Evolutionary conservation across 2,113 vertebrate genomes (phyloP).

Genomic region (Myrmophylax atrothorax): DNA sequence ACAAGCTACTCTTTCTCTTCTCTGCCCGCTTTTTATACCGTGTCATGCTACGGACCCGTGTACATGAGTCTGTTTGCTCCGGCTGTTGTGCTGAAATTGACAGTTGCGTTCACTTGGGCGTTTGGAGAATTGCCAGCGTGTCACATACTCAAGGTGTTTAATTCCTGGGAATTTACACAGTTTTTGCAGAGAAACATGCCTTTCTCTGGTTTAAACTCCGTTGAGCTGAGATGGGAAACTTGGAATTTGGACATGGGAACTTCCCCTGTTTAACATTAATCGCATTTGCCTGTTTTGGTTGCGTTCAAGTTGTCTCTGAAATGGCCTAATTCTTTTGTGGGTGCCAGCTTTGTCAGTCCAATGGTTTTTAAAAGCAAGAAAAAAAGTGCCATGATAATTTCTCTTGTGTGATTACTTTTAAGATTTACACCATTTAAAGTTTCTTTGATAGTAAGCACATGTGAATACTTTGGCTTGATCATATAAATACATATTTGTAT

Average conservation of each 20-base stretch:
- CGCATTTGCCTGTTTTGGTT: not conserved
- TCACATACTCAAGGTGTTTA: fast-evolving
- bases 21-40: fast-evolving
- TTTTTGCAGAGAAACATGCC: fast-evolving
- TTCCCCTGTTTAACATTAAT: not conserved
- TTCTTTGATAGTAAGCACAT: not conserved
- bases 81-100: not conserved
- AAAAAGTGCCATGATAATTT: not conserved
- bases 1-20: no score
- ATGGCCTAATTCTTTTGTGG: not conserved
- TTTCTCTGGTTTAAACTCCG: not conserved
- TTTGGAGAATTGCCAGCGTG: fast-evolving
- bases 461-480: not conserved
- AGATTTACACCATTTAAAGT: not conserved
- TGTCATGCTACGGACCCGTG: fast-evolving
- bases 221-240: not conserved
- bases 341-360: not conserved
- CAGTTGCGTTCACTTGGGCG: not conserved
- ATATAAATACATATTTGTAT: not conserved
- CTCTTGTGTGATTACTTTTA: not conserved
- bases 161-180: not conserved
- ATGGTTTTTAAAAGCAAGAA: not conserved
- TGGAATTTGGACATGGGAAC: not conserved
- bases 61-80: fast-evolving
- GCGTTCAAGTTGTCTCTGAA: not conserved